Conservation (phyloP, 2,797 vertebrate species). For the Pseudopleuronectes americanus region DNA sequence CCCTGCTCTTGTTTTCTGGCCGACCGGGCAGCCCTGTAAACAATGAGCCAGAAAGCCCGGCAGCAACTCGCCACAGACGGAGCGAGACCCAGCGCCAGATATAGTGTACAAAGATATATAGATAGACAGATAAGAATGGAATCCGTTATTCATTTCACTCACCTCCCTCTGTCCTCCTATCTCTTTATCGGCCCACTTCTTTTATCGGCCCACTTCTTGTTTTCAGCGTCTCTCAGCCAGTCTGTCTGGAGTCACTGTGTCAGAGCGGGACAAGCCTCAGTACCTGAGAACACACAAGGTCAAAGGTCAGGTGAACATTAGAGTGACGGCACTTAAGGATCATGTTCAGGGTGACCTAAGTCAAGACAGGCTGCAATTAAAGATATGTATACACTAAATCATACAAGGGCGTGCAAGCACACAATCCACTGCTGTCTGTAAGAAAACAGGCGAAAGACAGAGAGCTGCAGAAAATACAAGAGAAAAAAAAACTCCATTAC, state of each 20-base stretch:
- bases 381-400: not conserved
- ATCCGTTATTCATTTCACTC: constrained; percentile 45
- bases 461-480: constrained; percentile 14
- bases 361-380: constrained; percentile 7
- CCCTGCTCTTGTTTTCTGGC: constrained; percentile 47
- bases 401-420: not conserved
- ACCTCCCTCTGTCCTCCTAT: constrained; percentile 64
- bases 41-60: constrained; percentile 25
- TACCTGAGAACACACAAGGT: constrained; percentile 67
- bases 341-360: constrained; percentile 31
- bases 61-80: constrained; percentile 8
- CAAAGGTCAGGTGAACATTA: constrained; percentile 43
- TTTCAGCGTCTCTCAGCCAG: constrained; percentile 27
- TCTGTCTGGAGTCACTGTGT: constrained; percentile 45
- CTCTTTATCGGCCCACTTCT: constrained; percentile 34
- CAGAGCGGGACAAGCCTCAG: constrained; percentile 50
- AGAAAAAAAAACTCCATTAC: constrained; percentile 40
- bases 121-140: constrained; percentile 19
- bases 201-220: constrained; percentile 26
- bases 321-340: constrained; percentile 33
- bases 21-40: constrained; percentile 50
- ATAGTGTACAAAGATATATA: not conserved
- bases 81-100: not conserved
- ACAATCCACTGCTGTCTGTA: not conserved
- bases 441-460: constrained; percentile 1